A percentile compares a stretch with the other conserved stretches of the same genome.
These are phyloP conservation scores for Hydriomena furcata DNA, from an alignment of 2,888 invertebrate species.

Conservation along the genomic window DNA sequence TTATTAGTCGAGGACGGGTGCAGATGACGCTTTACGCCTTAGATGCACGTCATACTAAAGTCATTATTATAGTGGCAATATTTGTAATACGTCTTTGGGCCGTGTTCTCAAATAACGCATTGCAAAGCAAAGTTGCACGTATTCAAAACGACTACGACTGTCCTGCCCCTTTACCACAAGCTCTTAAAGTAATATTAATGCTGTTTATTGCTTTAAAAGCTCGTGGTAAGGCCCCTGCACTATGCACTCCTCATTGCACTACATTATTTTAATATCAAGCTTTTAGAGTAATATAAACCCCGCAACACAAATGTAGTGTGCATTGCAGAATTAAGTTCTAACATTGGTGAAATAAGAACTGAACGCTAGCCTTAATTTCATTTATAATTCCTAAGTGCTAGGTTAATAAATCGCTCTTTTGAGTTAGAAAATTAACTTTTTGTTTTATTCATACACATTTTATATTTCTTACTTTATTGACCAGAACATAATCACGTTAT, in stretches of 20 bases:
- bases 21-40: slow-evolving; percentile 52
- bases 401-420: slow-evolving; percentile 81
- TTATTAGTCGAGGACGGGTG: slow-evolving; percentile 44
- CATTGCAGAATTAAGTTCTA: slow-evolving; percentile 52
- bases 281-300: slow-evolving; percentile 4
- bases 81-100: too few species aligned
- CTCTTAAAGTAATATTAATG: too few species aligned
- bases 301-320: slow-evolving; percentile 38
- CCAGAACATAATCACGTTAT: slow-evolving; percentile 23
- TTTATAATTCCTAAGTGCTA: slow-evolving; percentile 78
- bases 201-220: too few species aligned
- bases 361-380: slow-evolving; percentile 82
- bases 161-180: too few species aligned
- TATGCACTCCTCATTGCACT: background rate
- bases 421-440: slow-evolving; percentile 75
- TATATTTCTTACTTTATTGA: slow-evolving; percentile 28
- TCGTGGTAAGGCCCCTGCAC: background rate
- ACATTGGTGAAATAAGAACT: slow-evolving; percentile 75
- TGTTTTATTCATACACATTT: slow-evolving; percentile 63
- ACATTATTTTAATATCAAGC: slow-evolving; percentile 3
- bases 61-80: slow-evolving; percentile 11
- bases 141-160: too few species aligned
- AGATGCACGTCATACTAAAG: slow-evolving; percentile 32
- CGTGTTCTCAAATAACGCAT: slow-evolving; percentile 8
- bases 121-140: background rate